A percentile compares a stretch with the other conserved stretches of the same genome.
Conservation (phyloP, 2,113 vertebrate species). For the Hippoglossus stenolepis region DNA sequence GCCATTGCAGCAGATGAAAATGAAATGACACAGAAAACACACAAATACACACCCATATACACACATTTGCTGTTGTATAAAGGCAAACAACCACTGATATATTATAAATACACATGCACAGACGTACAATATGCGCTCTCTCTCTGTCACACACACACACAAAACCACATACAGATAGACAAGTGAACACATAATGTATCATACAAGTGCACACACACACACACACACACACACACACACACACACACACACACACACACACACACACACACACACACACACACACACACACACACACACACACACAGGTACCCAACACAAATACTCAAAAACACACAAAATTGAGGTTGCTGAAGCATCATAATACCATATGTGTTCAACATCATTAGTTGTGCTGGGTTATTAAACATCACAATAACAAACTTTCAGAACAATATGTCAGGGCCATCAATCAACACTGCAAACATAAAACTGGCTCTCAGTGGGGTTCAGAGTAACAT, state of each 20-base stretch:
- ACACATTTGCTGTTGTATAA: neutral
- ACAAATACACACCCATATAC: neutral
- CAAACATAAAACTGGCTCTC: too few species aligned
- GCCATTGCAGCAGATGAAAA: constrained; percentile 22
- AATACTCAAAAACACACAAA: neutral
- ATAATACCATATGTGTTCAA: constrained; percentile 54
- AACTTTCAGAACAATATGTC: constrained; percentile 61
- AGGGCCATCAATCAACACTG: constrained; percentile 52
- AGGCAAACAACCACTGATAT: neutral
- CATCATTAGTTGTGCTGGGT: constrained; percentile 65
- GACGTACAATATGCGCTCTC: neutral
- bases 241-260: too few species aligned
- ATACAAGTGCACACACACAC: too few species aligned
- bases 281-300: too few species aligned
- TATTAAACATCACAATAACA: constrained; percentile 67
- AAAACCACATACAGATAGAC: neutral
- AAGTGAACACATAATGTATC: neutral
- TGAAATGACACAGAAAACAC: constrained; percentile 9
- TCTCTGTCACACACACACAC: neutral
- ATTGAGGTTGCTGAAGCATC: constrained; percentile 35
- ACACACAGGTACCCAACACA: constrained; percentile 12
- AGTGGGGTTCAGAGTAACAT: too few species aligned
- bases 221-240: neutral
- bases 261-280: too few species aligned
- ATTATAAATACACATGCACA: neutral